Evolutionary conservation across 1,140 invertebrate genomes (phyloP).

Genomic region (Drosophila sulfurigaster): DNA sequence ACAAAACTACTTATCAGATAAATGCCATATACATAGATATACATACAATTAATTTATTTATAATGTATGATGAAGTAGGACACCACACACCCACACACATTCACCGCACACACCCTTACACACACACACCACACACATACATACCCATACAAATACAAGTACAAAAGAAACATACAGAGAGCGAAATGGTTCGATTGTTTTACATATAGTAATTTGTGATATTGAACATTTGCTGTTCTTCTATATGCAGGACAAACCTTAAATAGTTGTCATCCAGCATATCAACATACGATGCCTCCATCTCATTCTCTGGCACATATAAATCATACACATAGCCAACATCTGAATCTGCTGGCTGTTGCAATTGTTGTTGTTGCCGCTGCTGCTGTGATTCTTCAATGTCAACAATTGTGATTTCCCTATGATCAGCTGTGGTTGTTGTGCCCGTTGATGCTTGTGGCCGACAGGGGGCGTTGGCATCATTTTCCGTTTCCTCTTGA

Average conservation of each 20-base stretch:
- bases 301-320: constrained; percentile 80
- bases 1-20: constrained; percentile 20
- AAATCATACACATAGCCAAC: constrained; percentile 83
- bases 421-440: neutral
- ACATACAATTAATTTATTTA: neutral
- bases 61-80: neutral
- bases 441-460: neutral
- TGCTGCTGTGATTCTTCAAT: constrained; percentile 61
- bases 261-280: constrained; percentile 83
- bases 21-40: neutral
- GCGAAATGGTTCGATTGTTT: constrained; percentile 6
- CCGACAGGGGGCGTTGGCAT: neutral
- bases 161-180: constrained; percentile 6
- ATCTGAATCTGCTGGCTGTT: constrained; percentile 75
- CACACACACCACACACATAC: constrained; percentile 1
- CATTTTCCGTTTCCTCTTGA: constrained; percentile 27
- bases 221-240: constrained; percentile 75
- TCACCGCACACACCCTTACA: no score
- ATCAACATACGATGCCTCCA: constrained; percentile 74
- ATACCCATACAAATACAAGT: neutral
- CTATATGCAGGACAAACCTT: constrained; percentile 83
- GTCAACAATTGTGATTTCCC: constrained; percentile 65
- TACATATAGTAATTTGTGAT: constrained; percentile 78
- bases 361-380: constrained; percentile 12
- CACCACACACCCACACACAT: neutral